Base-by-base conservation (phyloP, 2,888 invertebrate species). In the Dusona sp. region DNA sequence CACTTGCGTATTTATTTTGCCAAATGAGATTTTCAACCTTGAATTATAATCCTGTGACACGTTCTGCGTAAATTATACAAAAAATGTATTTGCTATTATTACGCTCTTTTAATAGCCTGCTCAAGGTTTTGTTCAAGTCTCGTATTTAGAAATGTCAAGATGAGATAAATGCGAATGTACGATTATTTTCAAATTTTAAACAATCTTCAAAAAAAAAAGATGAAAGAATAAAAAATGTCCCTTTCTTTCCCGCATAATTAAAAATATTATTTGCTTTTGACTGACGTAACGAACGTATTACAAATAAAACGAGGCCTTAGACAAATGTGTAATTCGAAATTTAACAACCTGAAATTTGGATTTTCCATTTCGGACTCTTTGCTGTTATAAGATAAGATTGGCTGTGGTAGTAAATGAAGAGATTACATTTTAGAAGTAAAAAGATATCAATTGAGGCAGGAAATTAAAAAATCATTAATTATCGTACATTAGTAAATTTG, bases 1-100 rank as follows among this genome's bases (percentile, higher is more conserved):
- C 61, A 57, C 57, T 78, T 42, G 75, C 70, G n/a, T 57, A 83
- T 84, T 80, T 74, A 77, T 84, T 86, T 84, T 45, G 29, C 73
- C 51, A 61, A 86, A 83, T 65, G 57, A 45, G 80, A 78, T 78
- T 74, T 70, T n/a, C 22, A 51, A 38, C 81, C 84, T 80, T 83
- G 77, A 33, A 77, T 45, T 29, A 64, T 51, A 79, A 74, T 64
- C 68, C 51, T 68, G 42, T 8, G 25, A 29, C 70, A 72, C 70
- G 61, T 61, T 13, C 42, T 70, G 57, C 42, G 22, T 70, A n/a
- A 33, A 19, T 19, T 38, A 48, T 36, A 48, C 33, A 68, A 38
- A 42, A 77, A 45, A 77, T 22, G 33, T 73, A 74, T 48, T 25
- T 57, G 38, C 33, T n/a, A 42, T 13, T 45, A 13, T 68, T 42